Base-by-base conservation (phyloP, 2,888 invertebrate genomes). In the Hypomecis punctinalis region DNA sequence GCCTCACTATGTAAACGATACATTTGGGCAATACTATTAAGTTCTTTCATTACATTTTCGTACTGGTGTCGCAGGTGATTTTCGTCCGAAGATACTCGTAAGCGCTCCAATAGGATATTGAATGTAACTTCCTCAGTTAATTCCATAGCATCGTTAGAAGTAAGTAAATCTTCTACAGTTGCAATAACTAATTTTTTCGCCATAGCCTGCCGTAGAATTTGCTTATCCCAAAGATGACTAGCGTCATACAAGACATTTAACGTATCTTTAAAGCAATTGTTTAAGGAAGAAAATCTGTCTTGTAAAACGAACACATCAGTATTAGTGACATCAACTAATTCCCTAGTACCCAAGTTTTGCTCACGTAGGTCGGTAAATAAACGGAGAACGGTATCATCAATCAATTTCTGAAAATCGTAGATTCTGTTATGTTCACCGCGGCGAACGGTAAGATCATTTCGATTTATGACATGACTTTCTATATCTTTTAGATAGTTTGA, bases 141-240 rank as follows among this genome's bases (percentile, higher is more conserved):
- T 71, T 91, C 83, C 6, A 77, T 63, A 3, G 77, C 65, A 75
- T 92, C 92, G 66, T 91, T 76, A 67, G 56, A 83, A 35, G 86
- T 86, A 8, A 88, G 72, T 36, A 90, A 74, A 72, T 91, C 90
- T 79, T 91, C 92, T 5, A 91, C 86, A 42, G 85, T 83, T n/a
- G 87, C 81, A 55, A 88, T 80, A 5, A 86, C 88, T 35, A 91
- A 71, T 64, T 86, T 88, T 71, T 88, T 88, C 35, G 84, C 87
- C 11, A 85, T 77, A 60, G 83, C 86, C 35, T 83, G 76, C n/a
- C 91, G 86, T 58, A 85, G 59, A 67, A 89, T 85, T 70, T 91
- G 91, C 61, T 82, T 76, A 68, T 89, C 88, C 84, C 87, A 90
- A 13, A 91, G 78, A 76, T 88, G 86, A 35, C 84, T 83, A 1